These are phyloP conservation scores for Gadus chalcogrammus DNA, from an alignment of 2,113 vertebrate species.

Conservation along the genomic window DNA sequence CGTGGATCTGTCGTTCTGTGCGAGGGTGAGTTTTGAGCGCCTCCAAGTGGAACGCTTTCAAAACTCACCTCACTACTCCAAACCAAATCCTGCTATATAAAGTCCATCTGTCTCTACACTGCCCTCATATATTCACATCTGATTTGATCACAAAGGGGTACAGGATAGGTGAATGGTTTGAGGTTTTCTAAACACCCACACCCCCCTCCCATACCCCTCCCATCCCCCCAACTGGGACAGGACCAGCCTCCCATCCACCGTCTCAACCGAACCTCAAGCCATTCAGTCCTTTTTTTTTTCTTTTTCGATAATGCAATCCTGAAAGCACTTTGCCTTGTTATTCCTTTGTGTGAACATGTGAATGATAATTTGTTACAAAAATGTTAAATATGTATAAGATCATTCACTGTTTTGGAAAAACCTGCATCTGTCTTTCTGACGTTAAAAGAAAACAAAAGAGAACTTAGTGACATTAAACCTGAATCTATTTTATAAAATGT, in stretches of 20 bases:
- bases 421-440: slow-evolving; percentile 78
- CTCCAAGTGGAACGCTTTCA: slow-evolving; percentile 65
- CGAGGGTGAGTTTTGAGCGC: slow-evolving; percentile 47
- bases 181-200: slow-evolving; percentile 44
- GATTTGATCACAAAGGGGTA: slow-evolving; percentile 52
- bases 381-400: slow-evolving; percentile 77
- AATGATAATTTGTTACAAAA: slow-evolving; percentile 80
- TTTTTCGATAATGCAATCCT: slow-evolving; percentile 79
- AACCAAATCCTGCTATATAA: slow-evolving; percentile 57
- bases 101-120: slow-evolving; percentile 44
- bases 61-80: slow-evolving; percentile 50
- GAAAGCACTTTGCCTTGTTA: slow-evolving; percentile 83
- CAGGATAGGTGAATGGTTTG: slow-evolving; percentile 61
- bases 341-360: slow-evolving; percentile 78
- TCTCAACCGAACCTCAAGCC: slow-evolving; percentile 72
- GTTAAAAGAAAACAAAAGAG: slow-evolving; percentile 70
- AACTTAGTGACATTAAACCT: slow-evolving; percentile 76
- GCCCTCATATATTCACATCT: slow-evolving; percentile 48
- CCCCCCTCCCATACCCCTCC: slow-evolving; percentile 9
- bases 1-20: slow-evolving; percentile 58
- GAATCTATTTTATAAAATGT: slow-evolving; percentile 83
- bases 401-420: slow-evolving; percentile 78
- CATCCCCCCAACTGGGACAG: slow-evolving; percentile 37
- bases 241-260: slow-evolving; percentile 31
- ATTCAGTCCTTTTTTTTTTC: slow-evolving; percentile 60